phyloP scores from a whole-genome alignment of 1,140 invertebrate genomes.

The Danaus melanippus region DNA sequence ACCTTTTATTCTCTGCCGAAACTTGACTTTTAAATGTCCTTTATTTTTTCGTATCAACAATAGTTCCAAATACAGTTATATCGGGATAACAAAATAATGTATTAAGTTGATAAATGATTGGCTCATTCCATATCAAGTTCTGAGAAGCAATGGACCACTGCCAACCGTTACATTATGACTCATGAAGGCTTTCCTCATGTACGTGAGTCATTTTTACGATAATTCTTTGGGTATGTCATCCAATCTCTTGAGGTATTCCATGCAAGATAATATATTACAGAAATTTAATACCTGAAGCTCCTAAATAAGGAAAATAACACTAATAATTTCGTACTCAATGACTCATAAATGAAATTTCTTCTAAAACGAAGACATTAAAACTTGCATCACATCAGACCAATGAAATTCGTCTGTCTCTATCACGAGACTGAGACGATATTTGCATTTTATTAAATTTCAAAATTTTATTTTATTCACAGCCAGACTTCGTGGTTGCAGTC shows the following conservation, averaged over 20 bases:
- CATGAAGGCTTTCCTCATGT: conserved; percentile 19
- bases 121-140: conserved; percentile 18
- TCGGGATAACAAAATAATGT: background rate
- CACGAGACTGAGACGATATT: conserved; percentile 23
- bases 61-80: background rate
- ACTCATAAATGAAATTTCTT: no score
- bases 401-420: conserved; percentile 17
- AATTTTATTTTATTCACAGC: conserved; percentile 27
- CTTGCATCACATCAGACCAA: conserved; percentile 8
- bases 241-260: no score
- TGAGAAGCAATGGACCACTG: conserved; percentile 24
- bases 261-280: no score
- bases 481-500: conserved; percentile 9
- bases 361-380: background rate
- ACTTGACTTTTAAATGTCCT: no score
- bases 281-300: no score
- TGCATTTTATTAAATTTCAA: conserved; percentile 34
- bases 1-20: no score
- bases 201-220: conserved; percentile 11
- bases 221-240: no score
- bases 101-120: conserved; percentile 13
- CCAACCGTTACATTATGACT: conserved; percentile 23
- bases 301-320: no score
- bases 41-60: background rate
- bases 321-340: no score